Conservation (phyloP, 1,140 invertebrate species). For the Pseudomyrmex gracilis region DNA sequence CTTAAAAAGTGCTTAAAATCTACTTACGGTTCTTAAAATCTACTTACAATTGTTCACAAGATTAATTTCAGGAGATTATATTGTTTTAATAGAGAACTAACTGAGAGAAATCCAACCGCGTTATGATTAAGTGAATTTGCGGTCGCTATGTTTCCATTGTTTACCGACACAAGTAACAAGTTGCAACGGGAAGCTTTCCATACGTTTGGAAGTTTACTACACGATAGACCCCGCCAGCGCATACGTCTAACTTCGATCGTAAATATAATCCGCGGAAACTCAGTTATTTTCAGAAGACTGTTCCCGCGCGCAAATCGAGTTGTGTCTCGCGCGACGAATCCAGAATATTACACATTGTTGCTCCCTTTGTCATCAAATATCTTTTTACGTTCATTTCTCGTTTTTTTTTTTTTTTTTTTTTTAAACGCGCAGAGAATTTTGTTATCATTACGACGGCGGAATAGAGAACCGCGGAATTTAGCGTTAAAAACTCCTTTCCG, state of each 20-base stretch:
- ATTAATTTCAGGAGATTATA: slow-evolving; percentile 20
- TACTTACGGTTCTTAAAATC: neutral
- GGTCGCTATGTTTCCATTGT: slow-evolving; percentile 38
- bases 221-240: slow-evolving; percentile 4
- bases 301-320: slow-evolving; percentile 21
- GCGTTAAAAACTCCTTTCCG: neutral
- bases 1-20: neutral
- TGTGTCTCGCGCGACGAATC: neutral
- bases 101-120: slow-evolving; percentile 25
- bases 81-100: slow-evolving; percentile 42
- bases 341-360: neutral
- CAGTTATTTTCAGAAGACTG: slow-evolving; percentile 36
- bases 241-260: slow-evolving; percentile 31
- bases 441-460: neutral
- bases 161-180: slow-evolving; percentile 50
- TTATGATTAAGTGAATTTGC: slow-evolving; percentile 43
- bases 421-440: neutral
- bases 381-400: neutral
- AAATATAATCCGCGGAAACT: slow-evolving; percentile 32
- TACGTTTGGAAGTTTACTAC: slow-evolving; percentile 29
- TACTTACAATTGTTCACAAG: neutral
- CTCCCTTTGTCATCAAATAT: slow-evolving; percentile 1
- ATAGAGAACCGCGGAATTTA: neutral
- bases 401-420: neutral
- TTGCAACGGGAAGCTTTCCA: slow-evolving; percentile 20